Evolutionary conservation across 1,140 invertebrate genomes (phyloP).

Genomic region (Caenorhabditis remanei): DNA sequence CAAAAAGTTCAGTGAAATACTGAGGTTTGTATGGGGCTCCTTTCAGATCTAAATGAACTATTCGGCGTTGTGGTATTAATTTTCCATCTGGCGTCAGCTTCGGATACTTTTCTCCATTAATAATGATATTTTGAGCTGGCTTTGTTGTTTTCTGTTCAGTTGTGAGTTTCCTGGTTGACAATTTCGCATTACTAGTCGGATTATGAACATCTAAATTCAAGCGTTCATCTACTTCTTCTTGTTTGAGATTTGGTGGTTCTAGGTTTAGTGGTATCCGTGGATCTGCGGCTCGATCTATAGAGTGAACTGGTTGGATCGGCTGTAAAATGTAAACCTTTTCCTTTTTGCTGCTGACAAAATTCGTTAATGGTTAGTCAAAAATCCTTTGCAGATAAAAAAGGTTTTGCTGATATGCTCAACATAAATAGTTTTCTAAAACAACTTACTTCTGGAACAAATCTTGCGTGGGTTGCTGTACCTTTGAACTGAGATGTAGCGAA

Average conservation of each 20-base stretch:
- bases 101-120: slow-evolving; percentile 69
- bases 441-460: slow-evolving; percentile 29
- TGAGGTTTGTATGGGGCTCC: slow-evolving; percentile 84
- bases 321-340: slow-evolving; percentile 3
- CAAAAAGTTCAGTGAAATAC: slow-evolving; percentile 84
- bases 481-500: slow-evolving; percentile 27
- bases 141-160: background rate
- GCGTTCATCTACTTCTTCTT: background rate
- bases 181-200: background rate
- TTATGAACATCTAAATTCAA: too few relatives aligned
- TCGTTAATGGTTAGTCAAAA: too few relatives aligned
- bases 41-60: slow-evolving; percentile 91
- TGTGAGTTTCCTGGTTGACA: background rate
- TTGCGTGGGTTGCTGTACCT: background rate
- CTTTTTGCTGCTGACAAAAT: too few relatives aligned
- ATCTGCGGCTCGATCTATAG: background rate
- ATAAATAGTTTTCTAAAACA: background rate
- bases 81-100: slow-evolving; percentile 68
- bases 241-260: background rate
- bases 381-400: too few relatives aligned
- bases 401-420: background rate
- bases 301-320: background rate
- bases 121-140: slow-evolving; percentile 17
- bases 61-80: slow-evolving; percentile 78
- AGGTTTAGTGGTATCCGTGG: background rate